Base-by-base conservation (phyloP, 2,797 vertebrate species). In the Eulemur mongoz region DNA sequence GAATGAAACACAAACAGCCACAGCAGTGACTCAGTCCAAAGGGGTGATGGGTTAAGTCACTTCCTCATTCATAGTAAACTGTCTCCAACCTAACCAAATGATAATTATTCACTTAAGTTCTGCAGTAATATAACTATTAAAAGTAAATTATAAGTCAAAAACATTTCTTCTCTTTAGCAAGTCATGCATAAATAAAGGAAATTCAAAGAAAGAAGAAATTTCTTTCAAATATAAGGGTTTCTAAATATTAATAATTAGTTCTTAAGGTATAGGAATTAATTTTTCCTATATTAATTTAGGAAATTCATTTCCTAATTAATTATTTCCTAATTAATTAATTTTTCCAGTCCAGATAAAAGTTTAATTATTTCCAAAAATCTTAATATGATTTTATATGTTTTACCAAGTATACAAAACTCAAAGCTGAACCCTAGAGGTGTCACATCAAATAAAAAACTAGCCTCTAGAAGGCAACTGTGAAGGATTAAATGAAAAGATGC, bases 141-240 rank as follows among this genome's bases (percentile, higher is more conserved):
- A 94, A 86, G 65, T 69, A 93, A 91, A 57, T 65, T 82, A 15
- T 54, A 87, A 76, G n/a, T 78, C 30, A 76, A 83, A 78, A 89
- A 61, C 22, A 95, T 92, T 94, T 95, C n/a, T 94, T 94, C 48
- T 50, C 45, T 88, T 93, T 89, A 93, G 40, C 22, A 91, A 89
- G 7, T 15, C 54, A 70, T 67, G 14, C 43, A 92, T 23, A 61
- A 95, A n/a, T 72, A 89, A 94, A 81, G 32, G 87, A 92, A 94
- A 89, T 23, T 88, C 38, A 79, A 92, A 82, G 38, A 91, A 93
- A 73, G 43, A 94, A 90, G 15, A 35, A 72, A 75, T 4, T 79
- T 95, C 32, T 86, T 7, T 67, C 38, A 54, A 97, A 63, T 27
- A 86, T n/a, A 57, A 52, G 9, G 2, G 7, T 93, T 93, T 91